Conservation (phyloP, 2,888 invertebrate species). For the Sceliomorpha sp. region DNA sequence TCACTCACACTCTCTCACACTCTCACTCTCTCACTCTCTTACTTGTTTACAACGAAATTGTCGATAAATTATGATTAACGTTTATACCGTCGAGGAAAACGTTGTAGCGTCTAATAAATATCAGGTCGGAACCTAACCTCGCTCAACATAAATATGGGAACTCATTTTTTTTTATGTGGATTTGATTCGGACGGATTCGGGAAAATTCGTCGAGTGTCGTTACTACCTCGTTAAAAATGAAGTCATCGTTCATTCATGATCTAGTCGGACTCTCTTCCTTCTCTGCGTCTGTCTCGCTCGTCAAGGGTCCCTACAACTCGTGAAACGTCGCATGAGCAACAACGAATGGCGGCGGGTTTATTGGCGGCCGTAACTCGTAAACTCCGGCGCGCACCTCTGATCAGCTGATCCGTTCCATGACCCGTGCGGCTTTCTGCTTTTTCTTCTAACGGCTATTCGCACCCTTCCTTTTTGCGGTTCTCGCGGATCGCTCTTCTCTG, state of each 20-base stretch:
- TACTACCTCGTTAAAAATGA: slow-evolving; percentile 35
- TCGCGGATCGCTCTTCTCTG: no score
- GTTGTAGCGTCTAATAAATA: slow-evolving; percentile 8
- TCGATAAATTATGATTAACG: slow-evolving; percentile 17
- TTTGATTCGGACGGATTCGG: no score
- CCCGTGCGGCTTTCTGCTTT: slow-evolving; percentile 68
- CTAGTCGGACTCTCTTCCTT: slow-evolving; percentile 62
- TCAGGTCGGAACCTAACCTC: no score
- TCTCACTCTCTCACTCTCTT: no score
- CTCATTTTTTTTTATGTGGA: no score
- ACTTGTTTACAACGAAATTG: slow-evolving; percentile 31
- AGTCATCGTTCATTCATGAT: slow-evolving; percentile 71
- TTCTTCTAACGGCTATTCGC: slow-evolving; percentile 49
- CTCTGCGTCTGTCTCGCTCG: slow-evolving; percentile 51
- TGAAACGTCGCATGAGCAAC: slow-evolving; percentile 76
- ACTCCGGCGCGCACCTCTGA: slow-evolving; percentile 79
- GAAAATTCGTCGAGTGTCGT: no score
- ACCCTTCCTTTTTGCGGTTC: slow-evolving; percentile 30
- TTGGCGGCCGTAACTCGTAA: slow-evolving; percentile 81
- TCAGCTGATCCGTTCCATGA: slow-evolving; percentile 80
- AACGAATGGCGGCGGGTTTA: slow-evolving; percentile 78
- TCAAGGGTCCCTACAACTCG: slow-evolving; percentile 63
- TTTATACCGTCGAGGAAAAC: neutral
- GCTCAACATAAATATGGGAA: no score
- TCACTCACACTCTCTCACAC: no score